phyloP scores from a whole-genome alignment of 2,797 vertebrate genomes.

The Falco concolor region DNA sequence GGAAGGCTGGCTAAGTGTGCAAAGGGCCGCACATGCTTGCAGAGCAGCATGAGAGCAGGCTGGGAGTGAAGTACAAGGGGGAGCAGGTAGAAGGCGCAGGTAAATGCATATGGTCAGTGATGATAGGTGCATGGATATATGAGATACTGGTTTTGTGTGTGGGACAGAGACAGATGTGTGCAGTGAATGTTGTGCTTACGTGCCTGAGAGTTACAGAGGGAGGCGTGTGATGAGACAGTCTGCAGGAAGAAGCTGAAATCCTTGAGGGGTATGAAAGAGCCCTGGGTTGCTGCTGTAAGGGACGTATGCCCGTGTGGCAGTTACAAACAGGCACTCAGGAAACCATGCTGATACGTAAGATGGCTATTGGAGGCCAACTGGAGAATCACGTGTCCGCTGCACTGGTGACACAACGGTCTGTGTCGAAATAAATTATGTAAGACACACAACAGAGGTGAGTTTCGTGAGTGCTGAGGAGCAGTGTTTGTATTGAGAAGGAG shows the following conservation, averaged over 20 bases:
- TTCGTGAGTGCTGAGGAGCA: not conserved
- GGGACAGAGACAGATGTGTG: not conserved
- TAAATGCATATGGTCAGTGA: not conserved
- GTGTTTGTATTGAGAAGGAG: conserved; percentile 10
- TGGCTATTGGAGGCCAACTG: not conserved
- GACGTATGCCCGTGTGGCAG: not conserved
- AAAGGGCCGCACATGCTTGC: not conserved
- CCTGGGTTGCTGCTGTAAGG: not conserved
- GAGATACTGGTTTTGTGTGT: not conserved
- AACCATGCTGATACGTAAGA: fast-evolving
- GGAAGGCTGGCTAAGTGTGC: not conserved
- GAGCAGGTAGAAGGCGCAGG: not conserved
- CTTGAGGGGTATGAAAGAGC: not conserved
- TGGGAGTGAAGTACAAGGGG: not conserved
- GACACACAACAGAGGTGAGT: not conserved
- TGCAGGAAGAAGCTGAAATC: not conserved
- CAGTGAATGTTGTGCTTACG: not conserved
- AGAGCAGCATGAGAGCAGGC: not conserved
- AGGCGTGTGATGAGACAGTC: not conserved
- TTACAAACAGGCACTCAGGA: not conserved
- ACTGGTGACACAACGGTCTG: not conserved
- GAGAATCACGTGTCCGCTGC: not conserved
- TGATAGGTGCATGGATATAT: fast-evolving
- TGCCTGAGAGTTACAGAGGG: not conserved
- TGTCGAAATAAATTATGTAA: conserved; percentile 5